These are phyloP conservation scores for Ceyx erithaca DNA, from an alignment of 2,797 vertebrate genomes.

Conservation along the genomic window DNA sequence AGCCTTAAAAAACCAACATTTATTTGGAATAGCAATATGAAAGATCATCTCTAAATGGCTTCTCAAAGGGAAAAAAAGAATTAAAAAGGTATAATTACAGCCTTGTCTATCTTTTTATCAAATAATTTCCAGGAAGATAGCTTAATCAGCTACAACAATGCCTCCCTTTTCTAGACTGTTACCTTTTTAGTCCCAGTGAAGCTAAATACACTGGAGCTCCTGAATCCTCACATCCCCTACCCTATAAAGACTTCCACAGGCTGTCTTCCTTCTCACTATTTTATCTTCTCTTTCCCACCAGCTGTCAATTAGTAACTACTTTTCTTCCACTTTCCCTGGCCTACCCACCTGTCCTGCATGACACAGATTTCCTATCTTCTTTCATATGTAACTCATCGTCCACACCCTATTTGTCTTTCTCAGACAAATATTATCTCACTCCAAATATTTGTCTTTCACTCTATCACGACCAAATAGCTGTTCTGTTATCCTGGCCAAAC, in stretches of 20 bases:
- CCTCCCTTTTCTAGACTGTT: background rate
- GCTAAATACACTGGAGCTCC: background rate
- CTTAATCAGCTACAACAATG: background rate
- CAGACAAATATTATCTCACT: conserved; percentile 33
- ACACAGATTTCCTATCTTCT: conserved; percentile 28
- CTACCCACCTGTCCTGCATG: background rate
- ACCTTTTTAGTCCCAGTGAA: background rate
- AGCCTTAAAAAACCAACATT: background rate
- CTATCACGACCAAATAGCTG: conserved; percentile 3
- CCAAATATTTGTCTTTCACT: conserved; percentile 56
- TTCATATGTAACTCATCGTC: background rate
- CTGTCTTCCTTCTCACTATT: background rate
- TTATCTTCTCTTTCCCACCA: background rate
- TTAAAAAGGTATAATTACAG: background rate
- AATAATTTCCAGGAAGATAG: background rate
- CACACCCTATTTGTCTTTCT: conserved; percentile 53
- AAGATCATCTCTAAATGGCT: background rate
- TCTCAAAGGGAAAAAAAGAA: background rate
- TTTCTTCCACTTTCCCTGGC: background rate
- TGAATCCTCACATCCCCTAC: background rate
- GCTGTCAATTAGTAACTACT: background rate
- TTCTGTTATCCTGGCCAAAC: conserved; percentile 13
- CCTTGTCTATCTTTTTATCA: background rate
- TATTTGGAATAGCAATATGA: background rate
- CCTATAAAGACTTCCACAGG: background rate